Conservation (phyloP, 64 coral and sea anemone genomes). For the Montipora foliosa region DNA sequence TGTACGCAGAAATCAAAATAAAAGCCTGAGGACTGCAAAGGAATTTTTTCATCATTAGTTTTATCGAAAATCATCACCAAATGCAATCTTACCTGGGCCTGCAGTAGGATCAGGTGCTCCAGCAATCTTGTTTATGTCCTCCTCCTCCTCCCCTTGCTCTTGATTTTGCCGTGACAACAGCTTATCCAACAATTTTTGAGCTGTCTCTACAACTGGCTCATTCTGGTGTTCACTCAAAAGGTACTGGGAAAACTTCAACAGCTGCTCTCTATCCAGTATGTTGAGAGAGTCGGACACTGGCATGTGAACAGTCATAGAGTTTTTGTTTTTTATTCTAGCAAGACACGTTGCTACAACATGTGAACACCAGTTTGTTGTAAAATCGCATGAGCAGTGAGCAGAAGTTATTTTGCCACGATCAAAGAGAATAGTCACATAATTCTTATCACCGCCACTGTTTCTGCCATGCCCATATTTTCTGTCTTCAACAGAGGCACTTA, state of each 20-base stretch:
- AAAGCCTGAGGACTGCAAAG: too few relatives aligned
- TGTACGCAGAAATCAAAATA: too few relatives aligned
- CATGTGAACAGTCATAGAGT: conserved; percentile 23
- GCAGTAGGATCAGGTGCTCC: conserved; percentile 94
- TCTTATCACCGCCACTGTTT: background rate
- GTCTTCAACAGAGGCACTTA: conserved; percentile 86
- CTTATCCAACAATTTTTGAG: conserved; percentile 83
- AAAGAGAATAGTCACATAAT: conserved; percentile 77
- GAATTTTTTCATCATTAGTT: too few relatives aligned
- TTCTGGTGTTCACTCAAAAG: conserved; percentile 83
- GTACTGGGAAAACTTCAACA: conserved; percentile 86
- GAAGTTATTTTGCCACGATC: conserved; percentile 92
- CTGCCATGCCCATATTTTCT: background rate
- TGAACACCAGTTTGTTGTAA: conserved; percentile 73
- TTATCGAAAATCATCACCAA: too few relatives aligned
- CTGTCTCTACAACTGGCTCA: conserved; percentile 77
- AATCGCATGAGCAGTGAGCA: conserved; percentile 78
- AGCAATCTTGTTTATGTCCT: conserved; percentile 80
- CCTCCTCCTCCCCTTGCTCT: background rate
- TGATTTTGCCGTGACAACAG: conserved; percentile 44
- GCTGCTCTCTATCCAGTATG: conserved; percentile 66
- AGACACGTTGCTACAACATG: conserved; percentile 78
- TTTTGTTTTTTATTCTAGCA: conserved; percentile 73
- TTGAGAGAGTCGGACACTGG: conserved; percentile 87
- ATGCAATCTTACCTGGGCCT: conserved; percentile 72